Evolutionary conservation across 2,888 invertebrate species (phyloP).

Genomic region (Polydrusus tereticollis): DNA sequence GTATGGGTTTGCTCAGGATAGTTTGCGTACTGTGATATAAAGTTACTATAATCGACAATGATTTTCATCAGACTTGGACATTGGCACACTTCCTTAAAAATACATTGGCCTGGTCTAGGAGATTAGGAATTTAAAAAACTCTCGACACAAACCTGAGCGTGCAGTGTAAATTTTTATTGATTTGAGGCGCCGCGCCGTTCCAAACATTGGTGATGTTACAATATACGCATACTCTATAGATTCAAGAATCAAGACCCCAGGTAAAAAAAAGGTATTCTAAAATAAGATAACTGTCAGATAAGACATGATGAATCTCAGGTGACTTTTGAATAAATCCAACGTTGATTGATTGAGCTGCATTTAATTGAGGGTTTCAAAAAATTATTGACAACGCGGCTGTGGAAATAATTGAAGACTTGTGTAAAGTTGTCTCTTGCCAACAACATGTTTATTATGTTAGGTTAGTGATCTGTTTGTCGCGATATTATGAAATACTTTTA

Average conservation of each 20-base stretch:
- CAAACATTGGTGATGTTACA: too few relatives aligned
- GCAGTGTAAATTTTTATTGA: too few relatives aligned
- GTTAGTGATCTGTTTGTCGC: conserved; percentile 27
- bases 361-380: conserved; percentile 42
- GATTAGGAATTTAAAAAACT: too few relatives aligned
- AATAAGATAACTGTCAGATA: conserved; percentile 49
- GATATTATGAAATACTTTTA: background rate
- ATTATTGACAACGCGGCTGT: conserved; percentile 35
- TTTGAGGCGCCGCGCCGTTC: background rate
- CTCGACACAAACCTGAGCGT: too few relatives aligned
- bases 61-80: too few relatives aligned
- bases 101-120: background rate
- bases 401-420: conserved; percentile 40
- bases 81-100: too few relatives aligned
- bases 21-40: too few relatives aligned
- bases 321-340: conserved; percentile 43
- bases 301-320: conserved; percentile 40
- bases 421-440: conserved; percentile 21
- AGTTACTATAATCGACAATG: too few relatives aligned
- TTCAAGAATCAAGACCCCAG: conserved; percentile 43
- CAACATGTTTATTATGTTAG: conserved; percentile 31
- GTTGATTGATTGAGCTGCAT: conserved; percentile 47
- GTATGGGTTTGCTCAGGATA: too few relatives aligned
- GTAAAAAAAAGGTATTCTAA: conserved; percentile 49
- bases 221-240: too few relatives aligned